Conservation (phyloP, 2,888 invertebrate genomes). For the Mimachlamys varia region DNA sequence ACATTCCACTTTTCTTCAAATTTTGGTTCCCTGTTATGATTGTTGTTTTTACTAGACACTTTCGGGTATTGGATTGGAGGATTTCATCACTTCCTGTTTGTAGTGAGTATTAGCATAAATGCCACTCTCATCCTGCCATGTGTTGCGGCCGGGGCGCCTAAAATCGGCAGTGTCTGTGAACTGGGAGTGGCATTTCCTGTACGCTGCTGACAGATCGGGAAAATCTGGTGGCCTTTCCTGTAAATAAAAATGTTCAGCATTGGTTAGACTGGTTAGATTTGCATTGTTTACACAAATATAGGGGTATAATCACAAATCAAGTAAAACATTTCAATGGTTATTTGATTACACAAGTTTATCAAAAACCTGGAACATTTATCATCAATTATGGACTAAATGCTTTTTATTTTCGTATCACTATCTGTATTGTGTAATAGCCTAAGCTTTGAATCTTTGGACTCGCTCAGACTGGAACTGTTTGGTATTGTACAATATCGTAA, state of each 20-base stretch:
- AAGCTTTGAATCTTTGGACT: too few species aligned
- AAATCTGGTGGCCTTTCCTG: conserved; percentile 67
- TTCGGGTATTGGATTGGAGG: conserved; percentile 69
- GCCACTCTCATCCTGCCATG: conserved; percentile 80
- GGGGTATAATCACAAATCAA: too few species aligned
- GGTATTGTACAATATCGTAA: too few species aligned
- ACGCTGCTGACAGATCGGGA: conserved; percentile 70
- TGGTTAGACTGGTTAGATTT: too few species aligned
- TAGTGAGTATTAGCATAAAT: conserved; percentile 78
- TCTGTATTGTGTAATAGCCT: too few species aligned
- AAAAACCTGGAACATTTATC: too few species aligned
- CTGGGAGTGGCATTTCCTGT: conserved; percentile 79
- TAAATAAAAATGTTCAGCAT: conserved; percentile 6
- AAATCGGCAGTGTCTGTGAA: conserved; percentile 79
- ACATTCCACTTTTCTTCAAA: neutral
- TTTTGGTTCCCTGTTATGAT: neutral
- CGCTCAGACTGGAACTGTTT: too few species aligned
- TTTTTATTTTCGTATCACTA: too few species aligned
- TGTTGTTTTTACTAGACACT: conserved; percentile 40
- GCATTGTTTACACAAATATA: too few species aligned
- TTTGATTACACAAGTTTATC: too few species aligned
- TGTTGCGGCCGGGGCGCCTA: conserved; percentile 78
- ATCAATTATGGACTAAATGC: too few species aligned
- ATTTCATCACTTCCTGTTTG: conserved; percentile 71
- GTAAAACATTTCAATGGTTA: too few species aligned